Conservation (phyloP, 2,797 vertebrate species). For the Arnoldichthys spilopterus region DNA sequence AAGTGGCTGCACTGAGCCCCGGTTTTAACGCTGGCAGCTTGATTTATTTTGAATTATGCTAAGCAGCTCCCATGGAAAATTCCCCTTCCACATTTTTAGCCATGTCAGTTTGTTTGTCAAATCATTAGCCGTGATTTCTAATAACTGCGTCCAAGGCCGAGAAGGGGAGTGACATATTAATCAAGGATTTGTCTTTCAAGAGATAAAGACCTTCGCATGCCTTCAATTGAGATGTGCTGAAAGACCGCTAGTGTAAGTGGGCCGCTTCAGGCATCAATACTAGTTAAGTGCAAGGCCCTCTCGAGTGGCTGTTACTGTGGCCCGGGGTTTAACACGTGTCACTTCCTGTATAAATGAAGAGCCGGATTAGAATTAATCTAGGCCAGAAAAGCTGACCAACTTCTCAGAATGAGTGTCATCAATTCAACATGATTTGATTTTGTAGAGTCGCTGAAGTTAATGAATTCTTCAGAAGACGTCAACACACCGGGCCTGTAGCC, state of each 20-base stretch:
- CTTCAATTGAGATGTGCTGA: conserved; percentile 67
- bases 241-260: conserved; percentile 56
- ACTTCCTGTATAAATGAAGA: conserved; percentile 69
- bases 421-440: conserved; percentile 69
- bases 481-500: conserved; percentile 55
- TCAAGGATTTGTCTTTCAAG: conserved; percentile 74
- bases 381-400: conserved; percentile 58
- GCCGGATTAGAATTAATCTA: conserved; percentile 61
- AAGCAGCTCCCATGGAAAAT: conserved; percentile 65
- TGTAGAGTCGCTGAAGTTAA: conserved; percentile 57
- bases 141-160: conserved; percentile 68
- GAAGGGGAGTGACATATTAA: conserved; percentile 71
- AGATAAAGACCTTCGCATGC: conserved; percentile 55
- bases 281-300: conserved; percentile 71
- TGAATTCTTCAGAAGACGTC: conserved; percentile 64
- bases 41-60: conserved; percentile 66
- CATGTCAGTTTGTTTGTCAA: conserved; percentile 68
- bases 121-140: conserved; percentile 72
- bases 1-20: conserved; percentile 65
- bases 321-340: conserved; percentile 74
- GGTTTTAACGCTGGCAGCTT: conserved; percentile 52
- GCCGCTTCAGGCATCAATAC: conserved; percentile 72
- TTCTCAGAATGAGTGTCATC: conserved; percentile 53
- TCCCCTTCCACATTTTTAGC: conserved; percentile 62
- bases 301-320: conserved; percentile 66